These are phyloP conservation scores for Aphelinus atriplicis DNA, from an alignment of 1,140 invertebrate species.

Conservation along the genomic window DNA sequence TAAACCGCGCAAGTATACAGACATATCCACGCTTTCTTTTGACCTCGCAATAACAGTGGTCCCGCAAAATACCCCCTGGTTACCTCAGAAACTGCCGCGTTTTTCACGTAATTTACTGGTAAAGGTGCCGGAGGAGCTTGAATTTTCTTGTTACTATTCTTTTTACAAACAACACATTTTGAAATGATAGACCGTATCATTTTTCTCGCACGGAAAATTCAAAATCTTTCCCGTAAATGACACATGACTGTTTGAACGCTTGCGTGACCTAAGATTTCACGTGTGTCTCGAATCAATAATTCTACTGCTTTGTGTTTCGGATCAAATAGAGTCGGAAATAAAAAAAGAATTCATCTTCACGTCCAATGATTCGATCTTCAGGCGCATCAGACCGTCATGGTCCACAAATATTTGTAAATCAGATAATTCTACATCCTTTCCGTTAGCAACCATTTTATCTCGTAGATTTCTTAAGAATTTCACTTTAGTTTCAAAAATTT, in stretches of 20 bases:
- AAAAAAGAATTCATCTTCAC: constrained; percentile 44
- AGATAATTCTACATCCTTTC: constrained; percentile 38
- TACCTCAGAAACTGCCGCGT: constrained; percentile 42
- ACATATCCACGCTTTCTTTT: too few relatives aligned
- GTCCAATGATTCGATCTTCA: constrained; percentile 47
- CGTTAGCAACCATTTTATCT: constrained; percentile 30
- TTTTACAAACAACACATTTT: constrained; percentile 50
- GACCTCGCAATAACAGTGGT: background rate
- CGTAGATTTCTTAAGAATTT: constrained; percentile 42
- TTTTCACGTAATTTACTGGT: constrained; percentile 40
- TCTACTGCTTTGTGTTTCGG: constrained; percentile 39
- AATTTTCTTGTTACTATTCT: constrained; percentile 44
- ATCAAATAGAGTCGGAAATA: constrained; percentile 49
- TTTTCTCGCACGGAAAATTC: constrained; percentile 43
- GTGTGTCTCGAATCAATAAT: constrained; percentile 44
- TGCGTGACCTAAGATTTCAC: constrained; percentile 43
- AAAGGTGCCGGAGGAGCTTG: constrained; percentile 41
- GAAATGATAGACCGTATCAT: constrained; percentile 44
- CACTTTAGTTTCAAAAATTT: constrained; percentile 41
- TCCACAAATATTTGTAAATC: constrained; percentile 34
- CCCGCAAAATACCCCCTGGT: constrained; percentile 44
- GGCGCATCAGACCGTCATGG: constrained; percentile 42
- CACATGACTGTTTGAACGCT: constrained; percentile 45
- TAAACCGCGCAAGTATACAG: background rate
- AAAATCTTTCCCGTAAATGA: constrained; percentile 44